Base-by-base conservation (phyloP, 2,797 vertebrate genomes). In the Arremon aurantiirostris region DNA sequence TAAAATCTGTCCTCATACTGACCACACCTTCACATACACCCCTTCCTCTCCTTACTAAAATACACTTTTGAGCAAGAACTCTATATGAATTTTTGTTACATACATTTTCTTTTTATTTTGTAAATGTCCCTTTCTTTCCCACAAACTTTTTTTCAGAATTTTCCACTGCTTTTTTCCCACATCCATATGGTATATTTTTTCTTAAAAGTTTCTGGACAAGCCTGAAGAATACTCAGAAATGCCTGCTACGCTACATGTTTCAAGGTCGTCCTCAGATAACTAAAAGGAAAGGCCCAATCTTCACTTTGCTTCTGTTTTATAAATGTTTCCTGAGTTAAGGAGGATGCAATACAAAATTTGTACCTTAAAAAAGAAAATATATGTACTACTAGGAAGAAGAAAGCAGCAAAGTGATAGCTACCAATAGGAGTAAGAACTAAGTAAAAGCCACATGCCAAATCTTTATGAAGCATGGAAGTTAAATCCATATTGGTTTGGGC, bases 171-270 rank as follows among this genome's bases (percentile, higher is more conserved):
- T 77, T 77, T 86, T 86, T 46, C 17, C 19, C 5, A 73, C 20
- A 3, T 71, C 35, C 27, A 42, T 12, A 28, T 11, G 7, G 77
- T 4, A 2, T 11, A 37, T 12, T 22, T 63, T 55, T 69, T 34
- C 4, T 42, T 49, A 30, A 3, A 84, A 47, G 27, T 22, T 56
- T 61, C 56, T 55, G 21, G 19, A 28, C 7, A 52, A 50, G 24
- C 4, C 35, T 63, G 34, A 50, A 61, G 83, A 79, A 19, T 20
- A 81, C 3, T 23, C 23, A 59, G 11, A 2, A n/a, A 42, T 30
- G 56, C 22, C 68, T 1, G 0, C 14, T 61, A 0, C 0, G 0
- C 14, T 30, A 27, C 5, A 2, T 6, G 8, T 35, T 77, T 66
- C 71, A 71, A 57, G 1, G 15, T 15, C 6, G 4, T 64, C 27